Base-by-base conservation (phyloP, 2,888 invertebrate species). In the Rhagium mordax region DNA sequence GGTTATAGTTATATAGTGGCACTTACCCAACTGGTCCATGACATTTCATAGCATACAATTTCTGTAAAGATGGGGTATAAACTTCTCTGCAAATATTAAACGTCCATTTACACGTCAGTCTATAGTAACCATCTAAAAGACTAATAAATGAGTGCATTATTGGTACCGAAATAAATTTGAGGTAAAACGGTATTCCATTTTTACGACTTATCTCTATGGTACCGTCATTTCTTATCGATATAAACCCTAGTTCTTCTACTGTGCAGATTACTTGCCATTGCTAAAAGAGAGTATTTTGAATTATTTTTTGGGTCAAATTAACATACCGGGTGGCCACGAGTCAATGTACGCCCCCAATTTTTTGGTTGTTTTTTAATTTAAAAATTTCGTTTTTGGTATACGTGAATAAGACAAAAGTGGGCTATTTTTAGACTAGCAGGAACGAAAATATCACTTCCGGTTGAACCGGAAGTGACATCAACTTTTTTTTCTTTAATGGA, bases 11-110 rank as follows among this genome's bases (percentile, higher is more conserved):
- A n/a, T n/a, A n/a, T n/a, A 24, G 24, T 24, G 24, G n/a, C n/a
- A 84, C 90, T 89, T 89, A 95, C 95, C 96, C 96, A 66, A 97
- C 93, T 65, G 97, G 97, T 18, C 97, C 97, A 87, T 97, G 97
- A 83, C 96, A 96, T 87, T 94, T 95, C 81, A 94, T 89, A 75
- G 90, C 88, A 78, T 93, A 91, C 18, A 97, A 87, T 81, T 91
- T 92, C 81, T 92, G 91, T 71, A 97, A 88, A 3, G 95, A 94
- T 3, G 96, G 97, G 0, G 96, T 95, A 70, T 92, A 89, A 69
- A 95, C 91, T 81, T 95, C 94, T 84, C 93, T 93, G 84, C 96
- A 97, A 74, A 97, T 89, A 89, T 96, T 96, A 84, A 96, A 95
- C 48, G 94, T 96, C 96, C 96, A 97, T 88, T 96, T 97, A 55